Conservation (phyloP, 2,113 vertebrate species). For the Lota lota region DNA sequence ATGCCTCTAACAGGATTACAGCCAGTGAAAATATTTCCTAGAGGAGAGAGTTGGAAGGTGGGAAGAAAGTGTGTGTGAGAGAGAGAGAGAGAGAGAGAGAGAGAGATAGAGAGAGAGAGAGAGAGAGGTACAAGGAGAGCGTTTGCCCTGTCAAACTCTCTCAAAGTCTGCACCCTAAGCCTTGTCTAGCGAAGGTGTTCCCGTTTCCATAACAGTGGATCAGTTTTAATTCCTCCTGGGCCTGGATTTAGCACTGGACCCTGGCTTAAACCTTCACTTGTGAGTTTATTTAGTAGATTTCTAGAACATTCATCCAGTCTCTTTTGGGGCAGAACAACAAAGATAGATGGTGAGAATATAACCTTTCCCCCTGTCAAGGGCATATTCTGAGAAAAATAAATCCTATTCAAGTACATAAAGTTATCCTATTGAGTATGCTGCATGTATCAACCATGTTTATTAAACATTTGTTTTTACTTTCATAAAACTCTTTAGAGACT, state of each 20-base stretch:
- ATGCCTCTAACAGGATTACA: slow-evolving; percentile 54
- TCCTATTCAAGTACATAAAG: no score
- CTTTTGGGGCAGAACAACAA: slow-evolving; percentile 25
- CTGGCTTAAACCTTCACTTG: slow-evolving; percentile 39
- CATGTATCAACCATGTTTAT: no score
- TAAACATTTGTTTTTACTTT: no score
- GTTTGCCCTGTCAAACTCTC: slow-evolving; percentile 32
- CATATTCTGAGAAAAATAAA: no score
- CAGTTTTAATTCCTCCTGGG: slow-evolving; percentile 45
- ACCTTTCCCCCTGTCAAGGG: slow-evolving; percentile 7
- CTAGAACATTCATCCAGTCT: slow-evolving; percentile 52
- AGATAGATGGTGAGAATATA: slow-evolving; percentile 30
- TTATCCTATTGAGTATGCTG: no score
- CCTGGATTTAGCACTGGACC: slow-evolving; percentile 23
- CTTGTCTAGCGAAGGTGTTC: slow-evolving; percentile 28
- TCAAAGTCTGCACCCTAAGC: slow-evolving; percentile 27
- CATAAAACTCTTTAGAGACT: no score
- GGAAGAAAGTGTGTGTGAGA: not conserved
- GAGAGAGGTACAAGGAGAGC: slow-evolving; percentile 1
- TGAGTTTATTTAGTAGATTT: slow-evolving; percentile 43
- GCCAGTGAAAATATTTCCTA: slow-evolving; percentile 53
- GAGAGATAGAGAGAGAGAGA: not conserved
- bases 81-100: slow-evolving; percentile 17
- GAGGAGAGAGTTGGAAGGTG: slow-evolving; percentile 20
- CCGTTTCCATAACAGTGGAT: slow-evolving; percentile 47